Conservation (phyloP, 2,113 vertebrate genomes). For the Machaerirhynchus nigripectus region DNA sequence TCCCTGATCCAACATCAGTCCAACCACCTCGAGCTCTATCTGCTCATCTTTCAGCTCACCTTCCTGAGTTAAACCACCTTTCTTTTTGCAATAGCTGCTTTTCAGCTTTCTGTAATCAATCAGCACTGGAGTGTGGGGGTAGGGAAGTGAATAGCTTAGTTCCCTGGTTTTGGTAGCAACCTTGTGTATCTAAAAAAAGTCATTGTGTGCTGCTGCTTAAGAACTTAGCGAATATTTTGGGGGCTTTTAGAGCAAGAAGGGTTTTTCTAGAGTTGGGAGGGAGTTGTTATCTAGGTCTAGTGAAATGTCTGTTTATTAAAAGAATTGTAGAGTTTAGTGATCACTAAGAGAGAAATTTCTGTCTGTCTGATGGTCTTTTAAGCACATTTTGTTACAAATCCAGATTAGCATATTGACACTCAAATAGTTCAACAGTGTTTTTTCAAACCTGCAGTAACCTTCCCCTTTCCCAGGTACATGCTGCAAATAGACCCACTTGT, state of each 20-base stretch:
- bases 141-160: not conserved
- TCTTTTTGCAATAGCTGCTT: not conserved
- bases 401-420: not conserved
- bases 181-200: not conserved
- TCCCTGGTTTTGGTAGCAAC: not conserved
- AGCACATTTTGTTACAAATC: not conserved
- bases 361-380: not conserved
- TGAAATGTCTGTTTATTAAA: not conserved
- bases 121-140: not conserved
- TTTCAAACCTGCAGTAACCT: not conserved
- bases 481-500: not conserved
- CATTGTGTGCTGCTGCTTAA: not conserved
- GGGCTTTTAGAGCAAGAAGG: not conserved
- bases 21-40: not conserved
- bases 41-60: not conserved
- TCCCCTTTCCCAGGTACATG: not conserved
- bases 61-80: not conserved
- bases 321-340: not conserved
- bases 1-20: not conserved
- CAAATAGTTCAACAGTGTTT: not conserved
- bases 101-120: not conserved
- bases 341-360: not conserved
- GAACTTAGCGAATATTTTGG: not conserved
- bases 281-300: not conserved
- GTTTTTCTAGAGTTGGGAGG: not conserved